phyloP scores from a whole-genome alignment of 1,140 invertebrate genomes.

The Drosophila nasuta region DNA sequence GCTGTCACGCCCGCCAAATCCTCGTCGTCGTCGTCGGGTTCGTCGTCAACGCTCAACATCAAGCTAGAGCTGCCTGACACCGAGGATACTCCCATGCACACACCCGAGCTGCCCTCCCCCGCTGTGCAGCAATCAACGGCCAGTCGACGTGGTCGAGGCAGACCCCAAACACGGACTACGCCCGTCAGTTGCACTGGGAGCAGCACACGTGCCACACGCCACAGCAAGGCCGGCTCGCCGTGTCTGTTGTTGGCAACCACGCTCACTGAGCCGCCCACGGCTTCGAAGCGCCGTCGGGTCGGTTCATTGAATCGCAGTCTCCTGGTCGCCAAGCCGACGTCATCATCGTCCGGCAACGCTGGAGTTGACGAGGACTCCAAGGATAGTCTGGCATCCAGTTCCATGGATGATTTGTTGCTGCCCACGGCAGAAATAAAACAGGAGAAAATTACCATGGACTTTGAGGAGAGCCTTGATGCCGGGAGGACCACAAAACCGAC shows the following conservation, averaged over 20 bases:
- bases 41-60: slow-evolving; percentile 41
- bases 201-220: slow-evolving; percentile 70
- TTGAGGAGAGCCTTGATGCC: slow-evolving; percentile 50
- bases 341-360: slow-evolving; percentile 27
- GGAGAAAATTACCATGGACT: slow-evolving; percentile 66
- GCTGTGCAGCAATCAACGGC: slow-evolving; percentile 31
- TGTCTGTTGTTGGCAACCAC: slow-evolving; percentile 32
- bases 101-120: slow-evolving; percentile 34
- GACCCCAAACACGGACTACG: slow-evolving; percentile 40
- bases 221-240: slow-evolving; percentile 72
- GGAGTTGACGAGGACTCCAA: slow-evolving; percentile 78
- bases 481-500: neutral
- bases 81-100: slow-evolving; percentile 45
- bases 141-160: slow-evolving; percentile 59
- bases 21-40: too few relatives aligned
- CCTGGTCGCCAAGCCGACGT: slow-evolving; percentile 46
- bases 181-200: slow-evolving; percentile 31
- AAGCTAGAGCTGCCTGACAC: slow-evolving; percentile 68
- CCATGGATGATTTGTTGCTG: slow-evolving; percentile 73
- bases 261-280: slow-evolving; percentile 40
- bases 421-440: slow-evolving; percentile 66
- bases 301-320: slow-evolving; percentile 49
- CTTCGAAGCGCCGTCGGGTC: slow-evolving; percentile 60
- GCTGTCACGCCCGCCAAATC: slow-evolving; percentile 17
- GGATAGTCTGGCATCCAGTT: slow-evolving; percentile 73